Evolutionary conservation across 2,797 vertebrate genomes (phyloP), one percentile per base, ranked within the genome.

Genomic region (Lerista edwardsae): DNA sequence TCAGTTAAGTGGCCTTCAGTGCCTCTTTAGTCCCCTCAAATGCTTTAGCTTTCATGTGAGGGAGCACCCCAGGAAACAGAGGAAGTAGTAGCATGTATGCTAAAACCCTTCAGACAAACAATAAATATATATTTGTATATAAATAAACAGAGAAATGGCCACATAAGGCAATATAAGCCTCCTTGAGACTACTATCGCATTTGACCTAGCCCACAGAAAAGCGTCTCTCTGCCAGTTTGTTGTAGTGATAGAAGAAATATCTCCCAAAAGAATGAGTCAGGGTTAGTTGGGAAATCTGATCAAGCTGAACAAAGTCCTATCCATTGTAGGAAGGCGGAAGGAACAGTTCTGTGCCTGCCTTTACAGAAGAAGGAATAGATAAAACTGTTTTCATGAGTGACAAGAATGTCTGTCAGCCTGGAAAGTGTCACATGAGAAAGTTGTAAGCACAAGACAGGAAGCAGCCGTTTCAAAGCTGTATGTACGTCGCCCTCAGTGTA

Each of bases 281-380:
- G 78, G 0, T 0, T 0, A 41, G 36, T 59, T 41, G 71, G 61
- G 0, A 1, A 83, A 27, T 31, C 41, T 82, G 6, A 12, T 8
- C 0, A 0, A 0, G n/a, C 36, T 31, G 36, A 17, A 75, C 82
- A 71, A 12, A 5, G 0, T 6, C 59, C n/a, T 31, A 44, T 77
- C 64, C 39, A 23, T 77, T 77, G 57, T 39, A 67, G 76, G 59
- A 68, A 51, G 27, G 51, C 39, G 62, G 65, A 76, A 0, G 29
- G 51, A 85, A 51, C 41, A 3, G 0, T 17, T 15, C 64, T 4
- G 0, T 1, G 44, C 55, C 0, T 0, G 61, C 67, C 84, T 73
- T 71, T 15, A 6, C 47, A 57, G 23, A 79, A 73, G 29, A 65
- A 29, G 39, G 64, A 62, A 36, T 15, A 71, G 29, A 23, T 27